Base-by-base conservation (phyloP, 2,113 vertebrate species). In the Albula goreensis region DNA sequence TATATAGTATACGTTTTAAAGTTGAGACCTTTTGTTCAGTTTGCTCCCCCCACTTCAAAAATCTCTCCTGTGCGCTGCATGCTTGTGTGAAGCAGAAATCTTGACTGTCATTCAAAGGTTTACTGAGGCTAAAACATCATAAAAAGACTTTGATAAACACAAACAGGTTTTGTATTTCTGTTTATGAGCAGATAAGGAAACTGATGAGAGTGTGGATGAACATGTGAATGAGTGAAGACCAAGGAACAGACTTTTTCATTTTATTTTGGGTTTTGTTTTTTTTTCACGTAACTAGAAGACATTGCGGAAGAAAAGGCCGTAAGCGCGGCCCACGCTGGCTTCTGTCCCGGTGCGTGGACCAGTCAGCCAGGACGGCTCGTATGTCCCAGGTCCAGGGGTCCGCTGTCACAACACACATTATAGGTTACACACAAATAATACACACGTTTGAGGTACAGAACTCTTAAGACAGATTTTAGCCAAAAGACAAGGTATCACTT, bases 341-440 rank as follows among this genome's bases (percentile, higher is more conserved):
- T 90, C 25, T 0, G 88, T 89, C 66, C 78, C 63, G 1, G 93
- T 78, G 70, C 86, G 91, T 81, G 83, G 94, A 19, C 92, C 93
- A 85, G 91, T 87, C 60, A 94, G 95, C 86, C 82, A 87, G 1
- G 81, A 90, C 17, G 92, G 79, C 19, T 92, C 90, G 7, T 90
- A 96, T 0, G 93, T 89, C 88, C 96, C 95, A 0, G 96, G 95
- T 48, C 94, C 95, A 0, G 92, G 94, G 50, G 94, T 93, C 92
- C 91, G 95, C 96, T 96, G 88, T 83, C 88, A 88, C 90, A 79
- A 80, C 50, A 80, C 19, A 89, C 51, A 11, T 51, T 87, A 77
- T 83, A 86, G 50, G 8, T 56, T 63, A 11, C 7, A 66, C 77
- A 57, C 13, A 51, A 57, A 41, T 12, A 41, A 48, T 12, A 9